Percentiles rank a stretch among this genome's conserved stretches.
Conservation (phyloP, 2,797 vertebrate species). For the Platyrinchus mystaceus region DNA sequence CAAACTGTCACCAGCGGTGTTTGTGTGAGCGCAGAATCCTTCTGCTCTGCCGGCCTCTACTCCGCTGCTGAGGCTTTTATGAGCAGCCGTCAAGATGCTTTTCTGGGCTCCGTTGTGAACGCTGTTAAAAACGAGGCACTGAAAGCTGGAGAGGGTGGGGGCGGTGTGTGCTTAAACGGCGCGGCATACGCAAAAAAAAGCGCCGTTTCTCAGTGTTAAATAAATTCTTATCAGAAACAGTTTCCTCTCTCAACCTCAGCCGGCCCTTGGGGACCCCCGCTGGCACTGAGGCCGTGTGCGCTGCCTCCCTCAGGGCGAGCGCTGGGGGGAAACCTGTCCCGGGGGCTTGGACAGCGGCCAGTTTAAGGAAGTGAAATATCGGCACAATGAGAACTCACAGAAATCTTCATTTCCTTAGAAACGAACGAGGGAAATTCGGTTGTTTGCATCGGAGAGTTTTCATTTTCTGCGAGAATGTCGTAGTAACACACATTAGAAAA, state of each 20-base stretch:
- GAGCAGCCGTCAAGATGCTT: no score
- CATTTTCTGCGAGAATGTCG: not conserved
- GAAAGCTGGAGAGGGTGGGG: not conserved
- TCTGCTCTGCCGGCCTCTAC: rapidly evolving
- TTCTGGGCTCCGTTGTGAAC: no score
- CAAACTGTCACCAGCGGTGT: rapidly evolving
- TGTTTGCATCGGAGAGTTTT: not conserved
- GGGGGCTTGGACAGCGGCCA: rapidly evolving
- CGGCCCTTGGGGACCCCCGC: not conserved
- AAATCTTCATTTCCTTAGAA: not conserved
- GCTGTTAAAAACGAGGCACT: not conserved
- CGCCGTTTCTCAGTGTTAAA: not conserved
- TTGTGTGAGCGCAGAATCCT: rapidly evolving
- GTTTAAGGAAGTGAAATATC: not conserved
- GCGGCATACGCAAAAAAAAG: no score
- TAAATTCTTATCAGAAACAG: rapidly evolving
- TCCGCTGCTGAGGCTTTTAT: rapidly evolving
- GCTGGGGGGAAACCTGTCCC: not conserved
- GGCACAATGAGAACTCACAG: rapidly evolving
- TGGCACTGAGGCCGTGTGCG: rapidly evolving
- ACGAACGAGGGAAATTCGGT: rapidly evolving
- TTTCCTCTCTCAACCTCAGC: no score
- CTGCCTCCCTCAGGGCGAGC: not conserved
- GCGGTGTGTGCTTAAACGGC: no score
- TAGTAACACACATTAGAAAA: no score